Base-by-base conservation (phyloP, 2,797 vertebrate genomes). In the Sebastes variabilis region DNA sequence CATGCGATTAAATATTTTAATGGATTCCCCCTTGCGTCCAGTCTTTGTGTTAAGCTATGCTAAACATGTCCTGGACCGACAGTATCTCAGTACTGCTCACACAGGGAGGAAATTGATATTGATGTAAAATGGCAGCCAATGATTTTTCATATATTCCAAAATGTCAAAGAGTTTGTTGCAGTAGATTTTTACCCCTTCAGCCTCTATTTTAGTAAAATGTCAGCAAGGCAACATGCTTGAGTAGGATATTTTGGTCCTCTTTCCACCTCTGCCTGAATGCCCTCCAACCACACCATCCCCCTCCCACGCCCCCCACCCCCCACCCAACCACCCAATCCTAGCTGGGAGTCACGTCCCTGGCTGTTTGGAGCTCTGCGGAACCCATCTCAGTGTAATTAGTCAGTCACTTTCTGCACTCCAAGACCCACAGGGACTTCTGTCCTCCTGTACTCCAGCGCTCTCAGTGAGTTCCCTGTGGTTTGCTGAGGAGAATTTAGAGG, bases 381-480 rank as follows among this genome's bases (percentile, higher is more conserved):
- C 32, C 59, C 30, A 16, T 42, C 55, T 73, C 72, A 20, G 30
- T 42, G 24, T 71, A 65, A 80, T 80, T 78, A 72, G 34, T 70
- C 52, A 54, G 27, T 29, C 30, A 59, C 36, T 42, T 66, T 24
- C 22, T 55, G 22, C 54, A 55, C 54, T 52, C 49, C 7, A 22
- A 6, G 16, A 75, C 32, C 69, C 36, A 52, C 32, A 32, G 65
- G 38, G 38, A 14, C 38, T 42, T 42, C 14, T 42, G 38, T 42
- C 38, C 38, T 42, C 38, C 38, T 42, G 38, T 38, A 16, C 38
- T 42, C 38, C 38, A 42, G 14, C 38, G 14, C 38, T 42, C 38
- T 2, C 14, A 16, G 14, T 42, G 14, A 42, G 38, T 42, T 42
- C 38, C 38, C 14, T 16, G 38, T 42, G 38, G 38, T 42, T 42